Evolutionary conservation across 1,140 invertebrate genomes (phyloP).

Genomic region (Orius insidiosus): DNA sequence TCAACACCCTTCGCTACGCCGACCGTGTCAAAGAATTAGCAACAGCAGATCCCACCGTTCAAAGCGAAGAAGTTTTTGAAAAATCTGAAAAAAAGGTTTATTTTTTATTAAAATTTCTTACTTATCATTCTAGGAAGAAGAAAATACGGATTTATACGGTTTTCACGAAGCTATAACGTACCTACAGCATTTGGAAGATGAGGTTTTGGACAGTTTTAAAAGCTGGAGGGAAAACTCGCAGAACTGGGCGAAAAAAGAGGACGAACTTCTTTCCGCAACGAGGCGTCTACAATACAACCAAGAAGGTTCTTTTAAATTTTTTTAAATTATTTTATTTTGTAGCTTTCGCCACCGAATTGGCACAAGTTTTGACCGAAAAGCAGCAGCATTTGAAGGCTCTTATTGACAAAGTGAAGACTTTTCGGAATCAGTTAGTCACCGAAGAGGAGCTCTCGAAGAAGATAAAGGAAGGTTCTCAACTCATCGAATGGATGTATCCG

Average conservation of each 20-base stretch:
- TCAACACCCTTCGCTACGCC: constrained; percentile 94
- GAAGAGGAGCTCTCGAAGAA: constrained; percentile 19
- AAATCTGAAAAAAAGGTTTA: constrained; percentile 12
- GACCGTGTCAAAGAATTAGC: constrained; percentile 82
- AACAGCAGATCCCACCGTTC: constrained; percentile 34
- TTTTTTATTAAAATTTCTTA: neutral
- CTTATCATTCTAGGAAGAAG: constrained; percentile 47
- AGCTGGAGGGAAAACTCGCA: constrained; percentile 53
- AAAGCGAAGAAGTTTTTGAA: constrained; percentile 14
- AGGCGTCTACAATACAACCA: constrained; percentile 92
- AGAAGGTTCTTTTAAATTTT: constrained; percentile 40
- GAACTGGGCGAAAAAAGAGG: constrained; percentile 49
- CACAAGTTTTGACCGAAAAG: too few species aligned
- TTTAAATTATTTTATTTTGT: too few species aligned
- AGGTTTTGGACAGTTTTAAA: constrained; percentile 85
- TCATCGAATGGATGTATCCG: too few species aligned
- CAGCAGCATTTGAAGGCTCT: too few species aligned
- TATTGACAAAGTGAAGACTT: constrained; percentile 21
- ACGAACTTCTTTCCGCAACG: constrained; percentile 59
- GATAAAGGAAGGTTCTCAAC: too few species aligned
- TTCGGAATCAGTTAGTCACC: constrained; percentile 20
- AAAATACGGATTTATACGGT: constrained; percentile 82
- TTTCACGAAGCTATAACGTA: constrained; percentile 92
- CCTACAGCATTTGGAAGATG: constrained; percentile 82
- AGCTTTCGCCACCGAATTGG: too few species aligned